Conservation (phyloP, 1,140 invertebrate genomes). For the Drosophila hydei region DNA sequence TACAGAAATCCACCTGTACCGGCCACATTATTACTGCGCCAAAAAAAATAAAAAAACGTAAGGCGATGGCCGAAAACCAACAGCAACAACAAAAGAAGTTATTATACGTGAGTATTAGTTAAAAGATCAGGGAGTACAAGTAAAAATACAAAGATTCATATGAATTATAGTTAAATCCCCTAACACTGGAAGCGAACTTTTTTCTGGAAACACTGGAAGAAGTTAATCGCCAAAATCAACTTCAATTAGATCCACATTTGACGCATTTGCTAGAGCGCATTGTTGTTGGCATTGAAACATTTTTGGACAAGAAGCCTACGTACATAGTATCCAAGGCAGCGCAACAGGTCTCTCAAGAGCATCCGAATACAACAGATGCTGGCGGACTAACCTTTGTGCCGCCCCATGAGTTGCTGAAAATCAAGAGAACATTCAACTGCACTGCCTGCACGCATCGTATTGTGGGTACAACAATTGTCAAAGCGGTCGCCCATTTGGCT, state of each 20-base stretch:
- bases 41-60: conserved; percentile 54
- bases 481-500: conserved; percentile 63
- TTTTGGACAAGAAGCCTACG: conserved; percentile 58
- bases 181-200: conserved; percentile 67
- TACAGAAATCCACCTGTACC: conserved; percentile 15
- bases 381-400: conserved; percentile 50
- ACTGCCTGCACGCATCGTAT: conserved; percentile 50
- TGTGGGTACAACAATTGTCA: conserved; percentile 60
- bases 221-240: conserved; percentile 26
- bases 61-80: conserved; percentile 51
- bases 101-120: conserved; percentile 55
- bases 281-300: conserved; percentile 64
- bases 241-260: conserved; percentile 63
- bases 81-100: conserved; percentile 25
- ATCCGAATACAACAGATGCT: background rate
- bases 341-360: conserved; percentile 10
- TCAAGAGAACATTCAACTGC: conserved; percentile 67
- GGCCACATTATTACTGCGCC: background rate
- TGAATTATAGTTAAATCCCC: conserved; percentile 61
- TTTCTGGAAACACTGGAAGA: conserved; percentile 62
- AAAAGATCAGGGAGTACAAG: background rate
- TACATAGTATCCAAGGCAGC: conserved; percentile 47
- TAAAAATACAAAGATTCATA: background rate
- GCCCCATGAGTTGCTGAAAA: conserved; percentile 49
- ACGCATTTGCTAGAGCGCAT: conserved; percentile 57